phyloP scores from a whole-genome alignment of 2,888 invertebrate species.

The Andrena fulva region DNA sequence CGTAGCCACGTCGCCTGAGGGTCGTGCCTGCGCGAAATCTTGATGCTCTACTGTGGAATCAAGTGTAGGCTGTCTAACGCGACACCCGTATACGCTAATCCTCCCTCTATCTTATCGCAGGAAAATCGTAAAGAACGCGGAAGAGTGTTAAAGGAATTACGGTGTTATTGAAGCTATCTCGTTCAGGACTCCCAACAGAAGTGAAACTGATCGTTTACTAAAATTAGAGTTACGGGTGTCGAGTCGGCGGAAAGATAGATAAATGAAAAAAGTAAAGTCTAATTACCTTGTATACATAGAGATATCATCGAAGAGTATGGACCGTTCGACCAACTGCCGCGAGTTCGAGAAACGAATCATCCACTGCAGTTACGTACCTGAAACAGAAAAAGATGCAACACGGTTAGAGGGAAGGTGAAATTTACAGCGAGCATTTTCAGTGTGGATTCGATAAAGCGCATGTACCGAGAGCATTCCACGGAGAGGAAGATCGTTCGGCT shows the following conservation, averaged over 20 bases:
- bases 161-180: too few relatives aligned
- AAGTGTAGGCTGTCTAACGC: too few relatives aligned
- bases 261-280: neutral
- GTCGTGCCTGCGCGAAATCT: too few relatives aligned
- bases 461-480: neutral
- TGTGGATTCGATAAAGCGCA: neutral
- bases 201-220: too few relatives aligned
- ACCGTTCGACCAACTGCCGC: neutral
- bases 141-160: too few relatives aligned
- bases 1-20: too few relatives aligned
- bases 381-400: conserved; percentile 16
- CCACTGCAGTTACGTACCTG: conserved; percentile 41
- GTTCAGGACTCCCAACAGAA: too few relatives aligned
- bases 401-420: neutral
- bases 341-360: conserved; percentile 4
- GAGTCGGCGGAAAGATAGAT: neutral
- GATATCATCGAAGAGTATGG: conserved; percentile 28
- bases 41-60: too few relatives aligned
- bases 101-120: too few relatives aligned
- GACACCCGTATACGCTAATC: too few relatives aligned
- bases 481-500: neutral
- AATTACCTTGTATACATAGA: conserved; percentile 27
- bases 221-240: neutral
- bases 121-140: too few relatives aligned
- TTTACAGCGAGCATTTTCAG: neutral